Percentiles rank a stretch among this genome's conserved stretches.
Conservation (phyloP, 2,888 invertebrate species). For the Drosophila pseudotalamancana region DNA sequence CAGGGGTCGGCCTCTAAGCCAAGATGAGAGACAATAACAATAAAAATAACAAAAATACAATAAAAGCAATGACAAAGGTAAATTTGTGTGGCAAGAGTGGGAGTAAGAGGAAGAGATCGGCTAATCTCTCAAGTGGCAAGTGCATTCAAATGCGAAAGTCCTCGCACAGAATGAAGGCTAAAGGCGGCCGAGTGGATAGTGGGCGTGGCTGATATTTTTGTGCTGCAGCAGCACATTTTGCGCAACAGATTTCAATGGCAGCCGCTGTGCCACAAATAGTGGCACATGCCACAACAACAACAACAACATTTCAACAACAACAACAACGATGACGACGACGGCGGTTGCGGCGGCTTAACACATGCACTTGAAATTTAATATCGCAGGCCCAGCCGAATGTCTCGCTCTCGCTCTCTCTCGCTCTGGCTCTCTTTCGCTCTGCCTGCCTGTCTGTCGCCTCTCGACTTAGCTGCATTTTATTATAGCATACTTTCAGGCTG, state of each 20-base stretch:
- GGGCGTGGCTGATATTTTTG: conserved; percentile 4
- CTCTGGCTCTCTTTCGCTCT: not conserved
- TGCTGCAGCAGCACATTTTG: conserved; percentile 62
- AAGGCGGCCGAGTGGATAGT: not conserved
- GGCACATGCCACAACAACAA: conserved; percentile 38
- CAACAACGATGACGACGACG: too few species aligned
- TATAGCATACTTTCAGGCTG: conserved; percentile 70
- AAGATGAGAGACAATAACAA: conserved; percentile 68
- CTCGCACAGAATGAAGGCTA: conserved; percentile 31
- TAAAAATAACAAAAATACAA: conserved; percentile 54
- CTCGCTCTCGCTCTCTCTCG: not conserved
- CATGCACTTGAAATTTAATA: conserved; percentile 80
- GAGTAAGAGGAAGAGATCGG: conserved; percentile 36
- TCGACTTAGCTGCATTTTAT: conserved; percentile 77
- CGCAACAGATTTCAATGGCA: conserved; percentile 69
- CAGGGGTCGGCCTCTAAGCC: conserved; percentile 30
- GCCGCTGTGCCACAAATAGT: conserved; percentile 51
- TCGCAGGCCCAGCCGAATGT: conserved; percentile 44
- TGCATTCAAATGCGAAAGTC: conserved; percentile 81
- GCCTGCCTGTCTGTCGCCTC: conserved; percentile 7
- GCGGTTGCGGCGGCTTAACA: conserved; percentile 65
- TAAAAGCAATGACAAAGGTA: conserved; percentile 74
- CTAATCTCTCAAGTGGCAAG: conserved; percentile 83
- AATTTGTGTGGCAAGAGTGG: conserved; percentile 35
- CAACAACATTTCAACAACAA: too few species aligned